Evolutionary conservation across 2,797 vertebrate genomes (phyloP).

Genomic region (Australoheros facetus): DNA sequence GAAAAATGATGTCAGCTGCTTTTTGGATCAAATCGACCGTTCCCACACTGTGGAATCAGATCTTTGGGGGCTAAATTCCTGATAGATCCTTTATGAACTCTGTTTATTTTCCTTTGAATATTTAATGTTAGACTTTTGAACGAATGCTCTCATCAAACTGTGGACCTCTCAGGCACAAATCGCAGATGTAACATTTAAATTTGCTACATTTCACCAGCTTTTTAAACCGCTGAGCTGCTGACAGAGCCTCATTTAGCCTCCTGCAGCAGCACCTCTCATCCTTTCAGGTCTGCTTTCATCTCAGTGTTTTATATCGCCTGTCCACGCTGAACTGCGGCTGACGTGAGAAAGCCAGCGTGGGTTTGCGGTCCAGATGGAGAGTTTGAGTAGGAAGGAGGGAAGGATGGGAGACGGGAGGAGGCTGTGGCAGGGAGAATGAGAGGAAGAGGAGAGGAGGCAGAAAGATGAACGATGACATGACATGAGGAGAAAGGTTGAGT

Average conservation of each 20-base stretch:
- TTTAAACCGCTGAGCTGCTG: neutral
- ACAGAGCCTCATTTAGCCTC: neutral
- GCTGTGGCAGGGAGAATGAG: slow-evolving; percentile 7
- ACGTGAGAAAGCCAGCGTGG: slow-evolving; percentile 30
- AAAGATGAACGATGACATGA: slow-evolving; percentile 28
- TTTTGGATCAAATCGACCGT: neutral
- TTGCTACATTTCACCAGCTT: neutral
- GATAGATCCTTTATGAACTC: neutral
- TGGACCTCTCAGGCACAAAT: neutral
- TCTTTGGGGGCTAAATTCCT: neutral
- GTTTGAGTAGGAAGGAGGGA: slow-evolving; percentile 16
- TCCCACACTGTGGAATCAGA: neutral
- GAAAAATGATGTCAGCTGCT: neutral
- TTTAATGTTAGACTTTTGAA: neutral
- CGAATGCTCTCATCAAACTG: neutral
- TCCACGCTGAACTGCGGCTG: slow-evolving; percentile 23
- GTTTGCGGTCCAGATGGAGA: slow-evolving; percentile 52
- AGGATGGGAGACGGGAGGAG: slow-evolving; percentile 28
- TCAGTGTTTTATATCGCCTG: slow-evolving; percentile 11
- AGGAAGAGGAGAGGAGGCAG: slow-evolving; percentile 6
- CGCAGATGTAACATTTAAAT: neutral
- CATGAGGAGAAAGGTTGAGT: slow-evolving; percentile 35
- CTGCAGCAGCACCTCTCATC: neutral
- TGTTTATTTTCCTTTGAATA: neutral
- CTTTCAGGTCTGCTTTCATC: slow-evolving; percentile 1